Evolutionary conservation across 1,140 invertebrate species (phyloP).

Genomic region (Papilio machaon): DNA sequence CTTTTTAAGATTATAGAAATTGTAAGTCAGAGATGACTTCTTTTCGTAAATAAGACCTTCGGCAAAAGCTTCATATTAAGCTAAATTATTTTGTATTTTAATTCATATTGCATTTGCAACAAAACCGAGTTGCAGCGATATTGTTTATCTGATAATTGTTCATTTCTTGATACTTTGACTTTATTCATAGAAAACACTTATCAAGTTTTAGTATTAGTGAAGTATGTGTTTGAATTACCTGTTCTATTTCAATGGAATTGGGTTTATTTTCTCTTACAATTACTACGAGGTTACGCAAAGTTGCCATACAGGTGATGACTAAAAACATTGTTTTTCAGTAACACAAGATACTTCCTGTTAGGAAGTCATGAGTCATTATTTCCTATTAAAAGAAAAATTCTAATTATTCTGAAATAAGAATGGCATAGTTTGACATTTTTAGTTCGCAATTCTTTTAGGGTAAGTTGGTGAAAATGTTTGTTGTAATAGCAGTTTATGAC

Average conservation of each 20-base stretch:
- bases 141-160: slow-evolving; percentile 39
- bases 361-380: slow-evolving; percentile 51
- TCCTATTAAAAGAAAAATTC: slow-evolving; percentile 28
- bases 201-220: slow-evolving; percentile 24
- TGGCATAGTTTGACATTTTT: no score
- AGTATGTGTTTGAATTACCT: neutral
- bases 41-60: no score
- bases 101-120: neutral
- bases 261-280: slow-evolving; percentile 13
- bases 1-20: neutral
- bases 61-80: neutral
- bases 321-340: slow-evolving; percentile 42
- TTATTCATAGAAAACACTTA: slow-evolving; percentile 40
- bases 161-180: slow-evolving; percentile 39
- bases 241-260: neutral
- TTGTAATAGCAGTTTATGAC: no score
- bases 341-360: slow-evolving; percentile 45
- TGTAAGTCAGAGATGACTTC: no score
- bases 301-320: slow-evolving; percentile 37
- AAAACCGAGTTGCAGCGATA: neutral
- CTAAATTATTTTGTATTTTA: neutral
- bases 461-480: no score
- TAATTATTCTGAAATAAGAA: neutral
- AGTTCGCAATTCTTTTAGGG: no score
- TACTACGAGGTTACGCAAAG: neutral